A percentile compares a stretch with the other conserved stretches of the same genome.
phyloP scores from a whole-genome alignment of 1,140 invertebrate species.

The Propsilocerus akamusi region DNA sequence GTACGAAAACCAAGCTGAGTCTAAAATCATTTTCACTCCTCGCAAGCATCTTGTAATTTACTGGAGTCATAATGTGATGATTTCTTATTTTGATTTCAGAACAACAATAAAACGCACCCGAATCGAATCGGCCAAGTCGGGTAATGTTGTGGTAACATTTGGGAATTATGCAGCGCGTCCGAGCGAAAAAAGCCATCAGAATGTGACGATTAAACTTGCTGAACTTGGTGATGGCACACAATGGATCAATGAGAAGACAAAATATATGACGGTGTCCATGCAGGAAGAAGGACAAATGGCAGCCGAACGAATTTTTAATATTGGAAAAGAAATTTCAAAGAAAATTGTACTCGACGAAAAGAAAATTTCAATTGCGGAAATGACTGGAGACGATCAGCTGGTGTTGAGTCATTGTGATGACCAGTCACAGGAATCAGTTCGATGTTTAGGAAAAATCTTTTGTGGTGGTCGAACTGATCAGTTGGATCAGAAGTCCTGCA shows the following conservation, averaged over 20 bases:
- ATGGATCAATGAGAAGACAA: background rate
- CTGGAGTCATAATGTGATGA: too few species aligned
- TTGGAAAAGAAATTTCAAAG: background rate
- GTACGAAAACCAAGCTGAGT: too few species aligned
- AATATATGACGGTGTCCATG: background rate
- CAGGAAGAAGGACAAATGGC: background rate
- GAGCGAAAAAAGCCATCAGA: background rate
- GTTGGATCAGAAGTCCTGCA: constrained; percentile 42
- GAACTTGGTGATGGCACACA: background rate
- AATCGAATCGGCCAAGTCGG: background rate
- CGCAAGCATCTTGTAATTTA: too few species aligned
- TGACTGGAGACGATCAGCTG: background rate
- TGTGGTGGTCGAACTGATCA: constrained; percentile 51
- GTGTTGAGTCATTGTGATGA: background rate
- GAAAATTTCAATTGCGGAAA: background rate
- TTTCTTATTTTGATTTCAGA: background rate
- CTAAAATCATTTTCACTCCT: too few species aligned
- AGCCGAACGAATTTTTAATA: background rate
- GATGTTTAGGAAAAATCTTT: constrained; percentile 18
- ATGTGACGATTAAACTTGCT: background rate
- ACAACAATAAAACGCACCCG: background rate
- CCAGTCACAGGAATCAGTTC: background rate
- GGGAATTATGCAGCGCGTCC: background rate
- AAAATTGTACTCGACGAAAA: background rate
- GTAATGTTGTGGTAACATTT: background rate